Evolutionary conservation across 1,140 invertebrate genomes (phyloP).

Genomic region (Drosophila kikkawai): DNA sequence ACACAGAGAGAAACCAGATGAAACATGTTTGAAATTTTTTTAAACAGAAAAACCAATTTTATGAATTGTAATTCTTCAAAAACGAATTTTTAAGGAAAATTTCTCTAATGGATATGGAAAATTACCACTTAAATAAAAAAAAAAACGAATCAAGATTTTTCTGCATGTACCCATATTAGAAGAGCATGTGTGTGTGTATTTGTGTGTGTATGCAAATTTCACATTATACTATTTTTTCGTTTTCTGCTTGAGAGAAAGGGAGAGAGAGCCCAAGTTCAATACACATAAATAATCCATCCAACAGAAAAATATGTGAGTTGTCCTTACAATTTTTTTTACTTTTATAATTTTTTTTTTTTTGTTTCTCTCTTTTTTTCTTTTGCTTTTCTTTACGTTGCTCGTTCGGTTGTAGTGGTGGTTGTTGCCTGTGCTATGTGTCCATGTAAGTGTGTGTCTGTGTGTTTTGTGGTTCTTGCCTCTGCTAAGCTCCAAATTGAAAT

Average conservation of each 20-base stretch:
- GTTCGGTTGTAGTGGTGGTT: slow-evolving; percentile 79
- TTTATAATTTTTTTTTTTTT: slow-evolving; percentile 10
- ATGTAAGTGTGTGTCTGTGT: slow-evolving; percentile 24
- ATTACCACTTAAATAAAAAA: neutral
- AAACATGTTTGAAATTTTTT: neutral
- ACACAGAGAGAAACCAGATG: neutral
- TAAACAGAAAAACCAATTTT: too few species aligned
- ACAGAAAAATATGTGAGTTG: slow-evolving; percentile 42
- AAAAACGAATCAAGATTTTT: slow-evolving; percentile 4
- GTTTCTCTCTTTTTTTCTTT: slow-evolving; percentile 16
- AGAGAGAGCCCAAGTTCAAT: slow-evolving; percentile 24
- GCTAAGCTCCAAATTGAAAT: slow-evolving; percentile 43
- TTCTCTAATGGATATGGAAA: neutral
- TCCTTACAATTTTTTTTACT: slow-evolving; percentile 36
- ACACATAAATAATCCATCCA: slow-evolving; percentile 45
- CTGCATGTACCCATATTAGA: slow-evolving; percentile 24
- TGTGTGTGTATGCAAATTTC: slow-evolving; percentile 42
- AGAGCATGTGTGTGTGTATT: neutral
- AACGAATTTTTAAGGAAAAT: neutral
- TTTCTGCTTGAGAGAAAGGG: slow-evolving; percentile 21
- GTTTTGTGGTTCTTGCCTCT: slow-evolving; percentile 26
- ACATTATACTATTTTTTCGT: slow-evolving; percentile 42
- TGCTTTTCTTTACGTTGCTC: slow-evolving; percentile 48
- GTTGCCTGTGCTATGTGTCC: slow-evolving; percentile 66
- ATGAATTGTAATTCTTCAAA: too few species aligned